These are phyloP conservation scores for Tolmerus cingulatus DNA, from an alignment of 2,888 invertebrate species.

Conservation along the genomic window DNA sequence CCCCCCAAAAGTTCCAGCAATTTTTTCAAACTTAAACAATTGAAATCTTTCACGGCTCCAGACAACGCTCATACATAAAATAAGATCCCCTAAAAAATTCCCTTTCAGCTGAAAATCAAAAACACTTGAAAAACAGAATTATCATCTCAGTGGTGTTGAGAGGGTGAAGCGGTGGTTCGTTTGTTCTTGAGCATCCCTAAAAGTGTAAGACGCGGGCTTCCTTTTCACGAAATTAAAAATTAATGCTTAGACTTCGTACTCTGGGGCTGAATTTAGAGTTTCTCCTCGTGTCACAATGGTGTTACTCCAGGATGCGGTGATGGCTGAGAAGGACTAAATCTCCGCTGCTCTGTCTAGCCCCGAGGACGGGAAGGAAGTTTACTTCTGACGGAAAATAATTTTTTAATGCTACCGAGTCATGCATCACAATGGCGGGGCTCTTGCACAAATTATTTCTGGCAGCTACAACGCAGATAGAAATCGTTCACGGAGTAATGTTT, in stretches of 20 bases:
- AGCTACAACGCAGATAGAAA: not conserved
- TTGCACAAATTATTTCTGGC: not conserved
- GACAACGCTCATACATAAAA: not conserved
- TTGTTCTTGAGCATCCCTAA: not conserved
- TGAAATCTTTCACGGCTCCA: not conserved
- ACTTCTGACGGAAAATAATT: not conserved
- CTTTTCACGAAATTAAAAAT: not conserved
- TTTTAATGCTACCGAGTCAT: not conserved
- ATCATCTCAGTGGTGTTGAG: not conserved
- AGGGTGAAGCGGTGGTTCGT: not conserved
- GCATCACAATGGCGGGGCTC: not conserved
- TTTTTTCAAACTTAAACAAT: not conserved
- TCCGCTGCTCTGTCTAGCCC: not conserved
- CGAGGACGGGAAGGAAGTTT: not conserved
- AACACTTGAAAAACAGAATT: not conserved
- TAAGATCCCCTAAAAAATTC: not conserved
- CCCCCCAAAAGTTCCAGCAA: not conserved
- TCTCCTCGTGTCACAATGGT: not conserved
- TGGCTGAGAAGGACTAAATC: not conserved
- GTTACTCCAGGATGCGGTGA: not conserved
- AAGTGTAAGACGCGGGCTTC: not conserved
- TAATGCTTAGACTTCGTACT: not conserved
- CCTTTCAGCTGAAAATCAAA: not conserved
- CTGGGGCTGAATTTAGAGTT: not conserved
- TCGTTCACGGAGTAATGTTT: not conserved